These are phyloP conservation scores for Nomia melanderi DNA, from an alignment of 1,140 invertebrate species.

Conservation along the genomic window DNA sequence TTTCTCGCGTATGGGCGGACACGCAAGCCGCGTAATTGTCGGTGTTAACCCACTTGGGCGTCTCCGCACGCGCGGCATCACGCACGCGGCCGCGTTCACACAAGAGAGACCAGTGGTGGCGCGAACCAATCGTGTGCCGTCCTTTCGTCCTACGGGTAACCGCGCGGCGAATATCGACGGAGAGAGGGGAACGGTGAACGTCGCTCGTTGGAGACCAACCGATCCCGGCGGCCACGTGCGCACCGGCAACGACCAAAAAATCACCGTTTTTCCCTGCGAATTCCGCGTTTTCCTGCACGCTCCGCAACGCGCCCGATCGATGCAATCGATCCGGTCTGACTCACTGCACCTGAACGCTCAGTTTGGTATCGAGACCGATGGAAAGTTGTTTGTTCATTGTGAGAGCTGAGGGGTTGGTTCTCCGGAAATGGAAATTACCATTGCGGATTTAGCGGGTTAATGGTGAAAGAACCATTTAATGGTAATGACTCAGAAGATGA, in stretches of 20 bases:
- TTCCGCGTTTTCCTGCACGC: not conserved
- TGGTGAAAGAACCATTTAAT: not conserved
- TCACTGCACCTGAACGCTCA: not conserved
- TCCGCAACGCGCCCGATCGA: not conserved
- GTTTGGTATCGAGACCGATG: not conserved
- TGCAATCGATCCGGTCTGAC: not conserved
- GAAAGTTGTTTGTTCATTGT: not conserved
- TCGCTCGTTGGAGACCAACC: conserved; percentile 19
- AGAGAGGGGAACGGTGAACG: conserved; percentile 29
- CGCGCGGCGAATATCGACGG: conserved; percentile 16
- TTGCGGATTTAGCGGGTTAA: not conserved
- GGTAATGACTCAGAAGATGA: too few species aligned
- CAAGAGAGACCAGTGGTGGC: conserved; percentile 16
- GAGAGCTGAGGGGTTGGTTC: not conserved
- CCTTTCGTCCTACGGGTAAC: conserved; percentile 42
- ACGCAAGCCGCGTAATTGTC: conserved; percentile 67
- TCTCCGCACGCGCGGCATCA: conserved; percentile 57
- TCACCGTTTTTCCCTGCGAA: not conserved
- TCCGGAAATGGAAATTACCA: not conserved
- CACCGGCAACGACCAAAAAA: conserved; percentile 20
- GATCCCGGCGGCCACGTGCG: conserved; percentile 19
- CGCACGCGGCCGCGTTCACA: conserved; percentile 23
- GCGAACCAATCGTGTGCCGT: conserved; percentile 53
- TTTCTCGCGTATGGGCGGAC: conserved; percentile 65
- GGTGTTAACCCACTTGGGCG: conserved; percentile 73